A percentile compares a stretch with the other conserved stretches of the same genome.
These are phyloP conservation scores for Myotis davidii DNA, from an alignment of 2,113 vertebrate genomes.

Conservation along the genomic window DNA sequence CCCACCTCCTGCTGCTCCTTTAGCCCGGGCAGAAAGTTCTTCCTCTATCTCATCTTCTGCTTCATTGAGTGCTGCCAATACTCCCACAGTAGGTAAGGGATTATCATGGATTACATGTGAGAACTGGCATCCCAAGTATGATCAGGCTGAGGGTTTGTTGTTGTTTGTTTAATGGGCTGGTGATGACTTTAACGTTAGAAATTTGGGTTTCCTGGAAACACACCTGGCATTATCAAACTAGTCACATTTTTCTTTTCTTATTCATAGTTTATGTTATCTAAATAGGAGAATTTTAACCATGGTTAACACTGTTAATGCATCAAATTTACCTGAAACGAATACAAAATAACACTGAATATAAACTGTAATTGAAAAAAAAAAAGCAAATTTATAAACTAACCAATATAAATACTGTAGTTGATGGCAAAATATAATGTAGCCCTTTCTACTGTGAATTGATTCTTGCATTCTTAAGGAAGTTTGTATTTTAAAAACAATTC, in stretches of 20 bases:
- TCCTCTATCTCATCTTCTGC: conserved; percentile 97
- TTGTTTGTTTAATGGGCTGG: background rate
- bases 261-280: conserved; percentile 1
- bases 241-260: conserved; percentile 1
- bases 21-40: conserved; percentile 96
- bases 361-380: background rate
- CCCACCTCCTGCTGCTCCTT: conserved; percentile 92
- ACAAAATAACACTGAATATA: background rate
- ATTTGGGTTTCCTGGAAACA: conserved; percentile 25
- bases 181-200: conserved; percentile 44
- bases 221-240: background rate
- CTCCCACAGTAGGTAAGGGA: conserved; percentile 95
- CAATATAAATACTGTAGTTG: background rate
- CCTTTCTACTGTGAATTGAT: conserved; percentile 15
- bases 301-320: conserved; percentile 2
- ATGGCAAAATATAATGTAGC: background rate
- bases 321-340: background rate
- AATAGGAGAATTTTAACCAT: conserved; percentile 26
- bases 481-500: conserved; percentile 33
- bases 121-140: background rate
- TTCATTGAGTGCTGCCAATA: conserved; percentile 95
- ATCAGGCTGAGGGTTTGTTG: background rate
- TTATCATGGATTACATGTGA: background rate
- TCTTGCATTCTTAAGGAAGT: conserved; percentile 20
- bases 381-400: background rate